Evolutionary conservation across 35 echinoderm and acorn worm species (phyloP), one percentile per base, ranked within the genome.

Genomic region (Ptychodera flava): DNA sequence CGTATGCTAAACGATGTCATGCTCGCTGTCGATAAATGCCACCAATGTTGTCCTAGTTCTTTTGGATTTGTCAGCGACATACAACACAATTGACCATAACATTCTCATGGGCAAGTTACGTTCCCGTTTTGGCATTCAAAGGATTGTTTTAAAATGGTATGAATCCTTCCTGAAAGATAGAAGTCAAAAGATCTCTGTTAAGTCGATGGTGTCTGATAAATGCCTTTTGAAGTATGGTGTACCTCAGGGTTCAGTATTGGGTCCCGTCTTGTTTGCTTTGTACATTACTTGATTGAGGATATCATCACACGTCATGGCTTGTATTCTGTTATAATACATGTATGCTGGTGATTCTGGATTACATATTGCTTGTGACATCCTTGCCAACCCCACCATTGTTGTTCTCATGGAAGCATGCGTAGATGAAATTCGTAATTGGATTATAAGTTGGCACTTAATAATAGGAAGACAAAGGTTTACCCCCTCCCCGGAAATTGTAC

Each of bases 61-160:
- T 31, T 82, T 93, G 32, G 91, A 93, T 81, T 90, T 91, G 31
- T 85, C 78, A 2, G 82, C 87, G 37, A 87, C 88, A 34, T 93
- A 89, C 86, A 83, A 93, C 53, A 93, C 81, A 29, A 79, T 90
- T 33, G 78, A 90, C 30, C 45, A 64, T 64, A 22, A 64, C 45
- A 64, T 64, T 64, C 45, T 64, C 45, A 12, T 64, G 45, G 45
- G 22, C 45, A 64, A 22, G 45, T 22, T 64, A 22, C 45, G 45
- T 64, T 64, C 45, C 45, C 22, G 45, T 64, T 64, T 80, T 90
- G 88, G 88, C 16, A 85, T 90, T 78, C 27, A 36, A 15, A 78
- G 37, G 22, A 37, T 34, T 76, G 83, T 38, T 1, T 83, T 90
- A 0, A 45, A 85, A 27, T 94, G 85, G 92, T 88, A 91, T 36